Evolutionary conservation across 2,888 invertebrate species (phyloP), one percentile per base, ranked within the genome.

Genomic region (Lasioglossum figueresi): DNA sequence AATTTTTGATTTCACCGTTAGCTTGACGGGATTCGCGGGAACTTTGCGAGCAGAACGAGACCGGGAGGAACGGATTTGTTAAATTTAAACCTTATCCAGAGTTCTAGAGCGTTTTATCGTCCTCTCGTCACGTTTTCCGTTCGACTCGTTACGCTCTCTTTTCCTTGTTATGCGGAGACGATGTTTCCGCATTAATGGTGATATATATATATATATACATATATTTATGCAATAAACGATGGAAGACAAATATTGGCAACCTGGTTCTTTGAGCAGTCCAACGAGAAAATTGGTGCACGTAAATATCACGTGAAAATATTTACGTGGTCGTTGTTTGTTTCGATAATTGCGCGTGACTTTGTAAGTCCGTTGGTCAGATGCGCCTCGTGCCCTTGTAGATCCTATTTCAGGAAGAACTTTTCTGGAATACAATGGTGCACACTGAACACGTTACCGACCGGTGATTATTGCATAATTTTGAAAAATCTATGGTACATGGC

Each of bases 161-260:
- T 84, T 79, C 68, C 77, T 88, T 75, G 82, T 89, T 87, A 80
- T 70, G 80, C 84, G 88, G 68, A 84, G 81, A 73, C 79, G 66
- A 88, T 78, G 71, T 78, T 84, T 84, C 40, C 85, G 86, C 92
- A 92, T 92, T 87, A 91, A 91, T 93, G 93, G 94, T 94, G 93
- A 94, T 94, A 93, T 19, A 31, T 27, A 59, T 27, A 59, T 59
- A 59, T 31, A 63, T 31, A 63, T 63, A 16, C 19, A 63, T 93
- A 94, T 93, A 94, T 93, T 94, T 94, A 94, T 94, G 91, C 78
- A 93, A 93, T 92, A 93, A 94, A 93, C 88, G 83, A 91, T 91
- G 85, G 87, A 91, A 74, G 82, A 80, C 68, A 76, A 84, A 79
- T 45, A 73, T 40, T 43, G 1, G 43, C 16, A 16, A 0, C 14